Evolutionary conservation across 2,888 invertebrate genomes (phyloP), one percentile per base, ranked within the genome.

Genomic region (Brachyptera risi): DNA sequence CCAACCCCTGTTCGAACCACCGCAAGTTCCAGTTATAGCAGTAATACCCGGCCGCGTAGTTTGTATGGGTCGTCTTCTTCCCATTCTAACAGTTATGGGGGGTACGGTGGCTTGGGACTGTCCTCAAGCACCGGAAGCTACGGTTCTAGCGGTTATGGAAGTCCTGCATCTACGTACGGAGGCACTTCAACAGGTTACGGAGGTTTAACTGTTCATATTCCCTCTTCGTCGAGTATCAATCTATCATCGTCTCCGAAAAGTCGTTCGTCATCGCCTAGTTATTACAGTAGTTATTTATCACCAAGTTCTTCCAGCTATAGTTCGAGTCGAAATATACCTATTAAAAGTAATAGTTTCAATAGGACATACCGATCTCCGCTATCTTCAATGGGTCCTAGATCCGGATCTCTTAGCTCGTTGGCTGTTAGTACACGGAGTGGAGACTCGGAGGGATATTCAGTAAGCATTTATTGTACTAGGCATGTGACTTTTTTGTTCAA

Each of bases 391-490:
- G 71, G 79, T 68, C 71, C 79, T 38, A 58, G 65, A 5, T 63
- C 64, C 9, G 60, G 64, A 13, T 65, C 65, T 9, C 50, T 63
- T 26, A 56, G 58, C 24, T 66, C 65, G 1, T 38, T 65, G 26
- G 56, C 59, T 26, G 44, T 58, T 13, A 65, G 60, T 47, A 60
- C 63, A 26, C 38, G 62, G 27, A 66, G 66, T 49, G 62, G 61
- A 31, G 60, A 87, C 69, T 91, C 91, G 63, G 91, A 91, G 78
- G 91, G 91, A 79, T 92, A 92, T 72, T 84, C 83, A 80, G 92
- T 92, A 88, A 82, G 89, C 76, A 40, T 9, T n/a, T n/a, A n/a
- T n/a, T n/a, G n/a, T n/a, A n/a, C n/a, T n/a, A n/a, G n/a, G n/a
- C n/a, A n/a, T n/a, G n/a, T n/a, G n/a, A n/a, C n/a, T n/a, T n/a